A percentile compares a stretch with the other conserved stretches of the same genome.
These are phyloP conservation scores for Potorous gilbertii DNA, from an alignment of 2,797 vertebrate genomes.

Conservation along the genomic window DNA sequence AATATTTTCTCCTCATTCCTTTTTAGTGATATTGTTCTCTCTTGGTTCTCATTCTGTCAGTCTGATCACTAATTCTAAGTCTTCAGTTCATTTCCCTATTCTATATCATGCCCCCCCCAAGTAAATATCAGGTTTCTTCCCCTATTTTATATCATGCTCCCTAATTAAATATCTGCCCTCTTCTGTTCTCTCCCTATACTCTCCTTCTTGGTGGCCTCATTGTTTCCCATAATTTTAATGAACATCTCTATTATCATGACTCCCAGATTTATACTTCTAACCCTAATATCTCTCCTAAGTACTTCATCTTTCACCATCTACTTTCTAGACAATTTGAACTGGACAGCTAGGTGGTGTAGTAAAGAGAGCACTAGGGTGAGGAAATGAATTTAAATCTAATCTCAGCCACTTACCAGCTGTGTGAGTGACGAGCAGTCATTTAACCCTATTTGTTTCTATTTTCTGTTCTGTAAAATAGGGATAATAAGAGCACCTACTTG, in stretches of 20 bases:
- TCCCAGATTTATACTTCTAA: neutral
- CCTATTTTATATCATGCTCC: neutral
- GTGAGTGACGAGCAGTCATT: neutral
- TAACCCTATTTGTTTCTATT: neutral
- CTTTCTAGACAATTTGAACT: neutral
- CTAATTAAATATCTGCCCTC: neutral
- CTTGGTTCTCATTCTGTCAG: neutral
- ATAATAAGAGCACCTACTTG: neutral
- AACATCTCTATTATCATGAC: neutral
- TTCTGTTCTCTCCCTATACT: neutral
- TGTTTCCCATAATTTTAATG: neutral
- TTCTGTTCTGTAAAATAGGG: neutral
- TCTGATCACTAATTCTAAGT: neutral
- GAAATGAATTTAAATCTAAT: neutral
- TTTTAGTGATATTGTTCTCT: neutral
- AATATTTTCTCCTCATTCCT: neutral
- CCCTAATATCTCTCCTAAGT: neutral
- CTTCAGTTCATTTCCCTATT: neutral
- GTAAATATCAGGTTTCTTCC: neutral
- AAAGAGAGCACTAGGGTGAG: neutral
- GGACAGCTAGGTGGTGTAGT: neutral
- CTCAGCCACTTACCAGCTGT: neutral
- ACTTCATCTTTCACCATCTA: neutral
- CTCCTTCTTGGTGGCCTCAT: neutral
- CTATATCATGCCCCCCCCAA: neutral